phyloP scores from a whole-genome alignment of 1,140 invertebrate genomes.

The Plutomurus gul region DNA sequence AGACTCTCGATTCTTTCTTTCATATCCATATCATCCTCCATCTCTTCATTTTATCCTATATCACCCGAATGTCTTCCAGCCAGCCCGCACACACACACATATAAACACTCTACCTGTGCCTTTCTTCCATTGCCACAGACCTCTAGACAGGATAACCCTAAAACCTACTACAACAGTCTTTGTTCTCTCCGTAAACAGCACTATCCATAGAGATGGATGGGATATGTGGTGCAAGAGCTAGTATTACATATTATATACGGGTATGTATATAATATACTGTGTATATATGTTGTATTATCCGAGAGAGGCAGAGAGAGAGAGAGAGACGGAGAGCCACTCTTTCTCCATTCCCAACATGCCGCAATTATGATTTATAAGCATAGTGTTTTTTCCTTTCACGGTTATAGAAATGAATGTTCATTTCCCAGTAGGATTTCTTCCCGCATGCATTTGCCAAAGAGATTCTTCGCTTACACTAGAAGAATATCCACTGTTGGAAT shows the following conservation, averaged over 20 bases:
- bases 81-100: background rate
- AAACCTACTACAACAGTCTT: too few relatives aligned
- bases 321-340: too few relatives aligned
- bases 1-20: constrained; percentile 30
- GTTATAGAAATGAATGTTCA: constrained; percentile 33
- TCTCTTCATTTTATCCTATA: constrained; percentile 35
- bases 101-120: background rate
- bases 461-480: background rate
- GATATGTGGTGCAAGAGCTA: too few relatives aligned
- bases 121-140: too few relatives aligned
- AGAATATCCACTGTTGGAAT: background rate
- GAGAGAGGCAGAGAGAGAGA: too few relatives aligned
- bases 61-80: constrained; percentile 28
- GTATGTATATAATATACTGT: too few relatives aligned
- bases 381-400: constrained; percentile 26
- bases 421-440: constrained; percentile 36
- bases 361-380: constrained; percentile 46
- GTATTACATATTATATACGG: too few relatives aligned
- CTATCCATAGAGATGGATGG: too few relatives aligned
- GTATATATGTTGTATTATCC: too few relatives aligned
- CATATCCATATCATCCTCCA: constrained; percentile 6
- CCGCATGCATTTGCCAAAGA: constrained; percentile 30
- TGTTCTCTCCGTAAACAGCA: too few relatives aligned
- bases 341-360: constrained; percentile 8
- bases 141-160: too few relatives aligned